Percentiles rank a stretch among this genome's conserved stretches.
These are phyloP conservation scores for Patiria pectinifera DNA, from an alignment of 53 echinoderm and acorn worm species.

Conservation along the genomic window DNA sequence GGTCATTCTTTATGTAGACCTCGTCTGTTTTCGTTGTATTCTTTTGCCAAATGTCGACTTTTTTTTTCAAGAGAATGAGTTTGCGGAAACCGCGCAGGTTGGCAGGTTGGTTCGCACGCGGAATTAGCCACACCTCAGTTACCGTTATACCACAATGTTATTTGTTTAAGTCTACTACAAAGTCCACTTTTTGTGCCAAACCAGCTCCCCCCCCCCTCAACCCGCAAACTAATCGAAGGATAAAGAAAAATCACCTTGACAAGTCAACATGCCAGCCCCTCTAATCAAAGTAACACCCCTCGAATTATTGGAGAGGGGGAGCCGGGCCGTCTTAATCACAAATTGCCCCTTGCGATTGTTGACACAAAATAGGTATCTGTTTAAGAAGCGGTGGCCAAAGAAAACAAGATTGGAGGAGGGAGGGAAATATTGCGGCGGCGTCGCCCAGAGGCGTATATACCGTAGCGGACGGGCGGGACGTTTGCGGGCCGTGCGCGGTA, in stretches of 20 bases:
- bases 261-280: constrained; percentile 20
- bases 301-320: not conserved
- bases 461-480: constrained; percentile 2
- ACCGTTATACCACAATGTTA: constrained; percentile 13
- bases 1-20: not conserved
- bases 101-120: not conserved
- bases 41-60: constrained; percentile 50
- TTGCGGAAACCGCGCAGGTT: not conserved
- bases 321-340: constrained; percentile 50
- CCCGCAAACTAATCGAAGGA: not conserved
- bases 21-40: not conserved
- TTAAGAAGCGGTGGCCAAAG: constrained; percentile 35
- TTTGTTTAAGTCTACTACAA: constrained; percentile 33
- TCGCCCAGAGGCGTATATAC: constrained; percentile 30
- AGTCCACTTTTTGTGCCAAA: not conserved
- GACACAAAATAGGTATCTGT: constrained; percentile 61
- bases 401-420: constrained; percentile 37
- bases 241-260: constrained; percentile 19
- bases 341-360: constrained; percentile 35
- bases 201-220: not conserved
- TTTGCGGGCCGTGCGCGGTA: constrained; percentile 12
- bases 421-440: constrained; percentile 2
- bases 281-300: constrained; percentile 2
- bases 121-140: not conserved
- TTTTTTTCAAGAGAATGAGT: not conserved